Base-by-base conservation (phyloP, 2,888 invertebrate species). In the Mythimna albipuncta region DNA sequence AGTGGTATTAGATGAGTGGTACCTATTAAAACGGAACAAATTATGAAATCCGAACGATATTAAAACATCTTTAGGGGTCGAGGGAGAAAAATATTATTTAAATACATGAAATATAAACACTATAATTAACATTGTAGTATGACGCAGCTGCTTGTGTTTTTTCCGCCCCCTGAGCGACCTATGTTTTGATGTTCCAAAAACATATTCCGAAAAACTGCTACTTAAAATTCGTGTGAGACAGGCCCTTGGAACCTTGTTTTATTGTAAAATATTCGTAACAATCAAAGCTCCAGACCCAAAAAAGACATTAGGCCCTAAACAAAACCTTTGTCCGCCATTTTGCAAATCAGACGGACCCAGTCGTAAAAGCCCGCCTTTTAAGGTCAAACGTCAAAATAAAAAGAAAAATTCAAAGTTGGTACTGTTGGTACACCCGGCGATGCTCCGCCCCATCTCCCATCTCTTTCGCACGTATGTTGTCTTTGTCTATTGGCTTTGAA, bases 401-500 rank as follows among this genome's bases (percentile, higher is more conserved):
- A 79, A 75, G 81, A 85, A 85, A 85, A 83, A 84, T 82, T 87
- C 70, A 81, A 86, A 84, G 84, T 86, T 88, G 72, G 85, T 88
- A 89, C 90, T 88, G 84, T 86, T 88, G 72, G 85, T 88, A 89
- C 90, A 88, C 87, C 90, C 88, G 86, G 80, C 79, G 69, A 89
- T 85, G 88, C 92, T 84, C 93, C 94, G 92, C 95, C 94, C 81
- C 79, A 74, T 72, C 35, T 50, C 21, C 83, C 57, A 26, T 88
- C 90, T 83, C 89, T 61, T 54, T 93, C 91, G 61, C 87, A 81
- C 89, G 63, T 66, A 32, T 35, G 50, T 81, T 82, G 70, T 92
- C 92, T 87, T 89, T 67, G 79, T 94, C 91, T 82, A 68, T 47
- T 78, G 85, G 83, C 84, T 86, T 86, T 86, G 94, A 94, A 94